A percentile compares a stretch with the other conserved stretches of the same genome.
Conservation (phyloP, 2,113 vertebrate species). For the Calonectris borealis region DNA sequence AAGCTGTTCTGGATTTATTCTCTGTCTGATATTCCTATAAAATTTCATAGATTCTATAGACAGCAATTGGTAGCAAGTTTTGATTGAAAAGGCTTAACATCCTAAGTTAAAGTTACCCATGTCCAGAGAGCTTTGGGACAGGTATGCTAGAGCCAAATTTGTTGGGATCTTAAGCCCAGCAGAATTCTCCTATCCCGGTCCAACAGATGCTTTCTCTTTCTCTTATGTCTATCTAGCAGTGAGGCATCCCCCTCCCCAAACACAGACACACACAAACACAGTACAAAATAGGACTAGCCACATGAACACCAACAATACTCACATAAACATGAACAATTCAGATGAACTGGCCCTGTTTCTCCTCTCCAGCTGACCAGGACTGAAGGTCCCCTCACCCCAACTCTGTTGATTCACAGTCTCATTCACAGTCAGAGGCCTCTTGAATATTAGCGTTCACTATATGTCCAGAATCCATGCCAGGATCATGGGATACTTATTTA, state of each 20-base stretch:
- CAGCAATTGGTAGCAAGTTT: background rate
- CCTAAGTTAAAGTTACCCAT: background rate
- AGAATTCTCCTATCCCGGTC: background rate
- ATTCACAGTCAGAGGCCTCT: background rate
- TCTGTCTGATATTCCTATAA: background rate
- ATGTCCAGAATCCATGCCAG: background rate
- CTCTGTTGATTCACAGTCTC: background rate
- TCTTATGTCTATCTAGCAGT: background rate
- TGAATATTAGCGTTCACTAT: background rate
- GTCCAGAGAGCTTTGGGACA: background rate
- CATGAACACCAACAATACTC: background rate
- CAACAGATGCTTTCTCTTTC: background rate
- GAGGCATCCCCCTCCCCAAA: background rate
- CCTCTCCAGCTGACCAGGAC: background rate
- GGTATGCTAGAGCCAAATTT: background rate
- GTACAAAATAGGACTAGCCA: background rate
- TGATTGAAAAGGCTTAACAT: background rate
- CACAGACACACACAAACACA: no score
- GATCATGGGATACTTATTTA: background rate
- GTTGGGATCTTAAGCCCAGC: rapidly evolving
- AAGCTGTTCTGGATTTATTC: background rate
- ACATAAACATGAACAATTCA: background rate
- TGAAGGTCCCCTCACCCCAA: background rate
- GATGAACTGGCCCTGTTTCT: background rate
- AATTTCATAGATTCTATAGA: background rate